phyloP scores from a whole-genome alignment of 1,140 invertebrate genomes.

The Thalassaphorura encarpata region DNA sequence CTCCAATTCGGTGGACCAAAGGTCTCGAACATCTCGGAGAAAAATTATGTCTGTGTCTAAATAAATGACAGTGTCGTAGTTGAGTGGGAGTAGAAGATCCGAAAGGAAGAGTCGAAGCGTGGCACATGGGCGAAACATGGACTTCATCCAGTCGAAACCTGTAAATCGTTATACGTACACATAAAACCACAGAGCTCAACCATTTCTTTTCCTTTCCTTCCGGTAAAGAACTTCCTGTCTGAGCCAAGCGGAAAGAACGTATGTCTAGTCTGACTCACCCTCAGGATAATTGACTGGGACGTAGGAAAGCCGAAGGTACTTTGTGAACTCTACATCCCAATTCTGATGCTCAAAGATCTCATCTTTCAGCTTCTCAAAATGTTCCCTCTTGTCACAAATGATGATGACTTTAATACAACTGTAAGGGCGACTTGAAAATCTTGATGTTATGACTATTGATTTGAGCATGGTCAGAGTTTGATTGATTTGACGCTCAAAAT shows the following conservation, averaged over 20 bases:
- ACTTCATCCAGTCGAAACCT: constrained; percentile 26
- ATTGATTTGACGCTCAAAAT: constrained; percentile 27
- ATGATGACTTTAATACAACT: constrained; percentile 19
- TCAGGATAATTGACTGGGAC: constrained; percentile 18
- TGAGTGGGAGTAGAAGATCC: constrained; percentile 10
- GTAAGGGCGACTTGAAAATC: constrained; percentile 1
- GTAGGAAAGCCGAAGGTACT: constrained; percentile 8
- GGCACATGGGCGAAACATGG: constrained; percentile 29
- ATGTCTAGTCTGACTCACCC: too few relatives aligned
- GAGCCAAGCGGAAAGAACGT: too few relatives aligned
- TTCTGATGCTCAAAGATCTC: constrained; percentile 10
- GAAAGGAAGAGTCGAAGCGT: constrained; percentile 30
- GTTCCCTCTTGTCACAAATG: constrained; percentile 12
- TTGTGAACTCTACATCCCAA: constrained; percentile 14
- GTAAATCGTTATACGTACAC: background rate
- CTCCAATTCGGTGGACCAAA: constrained; percentile 25
- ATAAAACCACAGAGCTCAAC: too few relatives aligned
- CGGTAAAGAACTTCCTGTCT: too few relatives aligned
- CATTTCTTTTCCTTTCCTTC: too few relatives aligned
- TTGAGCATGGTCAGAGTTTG: constrained; percentile 26
- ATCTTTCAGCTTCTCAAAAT: constrained; percentile 12
- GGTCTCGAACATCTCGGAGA: constrained; percentile 11
- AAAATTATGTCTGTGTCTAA: constrained; percentile 31
- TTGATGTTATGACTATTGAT: constrained; percentile 18
- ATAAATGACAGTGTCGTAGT: constrained; percentile 20